Evolutionary conservation across 2,113 vertebrate genomes (phyloP).

Genomic region (Cercocebus atys): DNA sequence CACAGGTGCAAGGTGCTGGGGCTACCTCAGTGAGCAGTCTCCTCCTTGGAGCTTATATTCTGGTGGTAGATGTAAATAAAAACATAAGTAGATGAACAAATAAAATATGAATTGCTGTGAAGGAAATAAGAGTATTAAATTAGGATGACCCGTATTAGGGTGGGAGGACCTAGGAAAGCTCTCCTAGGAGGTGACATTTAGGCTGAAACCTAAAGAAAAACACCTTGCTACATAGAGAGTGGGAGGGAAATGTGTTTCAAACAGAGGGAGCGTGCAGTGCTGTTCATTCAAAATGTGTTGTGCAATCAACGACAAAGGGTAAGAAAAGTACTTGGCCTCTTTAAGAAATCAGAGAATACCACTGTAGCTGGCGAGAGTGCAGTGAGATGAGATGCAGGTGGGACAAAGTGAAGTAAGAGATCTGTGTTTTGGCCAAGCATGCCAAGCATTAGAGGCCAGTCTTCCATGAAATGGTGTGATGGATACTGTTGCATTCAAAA

Average conservation of each 20-base stretch:
- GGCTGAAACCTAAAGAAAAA: neutral
- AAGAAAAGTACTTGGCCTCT: neutral
- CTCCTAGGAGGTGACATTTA: neutral
- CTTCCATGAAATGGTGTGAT: no score
- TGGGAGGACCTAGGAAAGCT: neutral
- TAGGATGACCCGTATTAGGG: neutral
- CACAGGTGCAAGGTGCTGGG: neutral
- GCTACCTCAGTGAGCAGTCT: neutral
- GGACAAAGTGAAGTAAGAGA: neutral
- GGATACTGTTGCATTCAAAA: neutral
- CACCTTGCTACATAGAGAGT: neutral
- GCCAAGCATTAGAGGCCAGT: neutral
- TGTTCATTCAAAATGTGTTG: neutral
- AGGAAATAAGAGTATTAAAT: constrained; percentile 20
- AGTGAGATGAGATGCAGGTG: neutral
- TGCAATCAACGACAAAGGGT: neutral
- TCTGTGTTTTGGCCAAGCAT: accelerated
- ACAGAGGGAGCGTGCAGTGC: neutral
- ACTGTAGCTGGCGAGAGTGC: neutral
- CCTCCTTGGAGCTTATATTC: neutral
- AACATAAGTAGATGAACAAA: neutral
- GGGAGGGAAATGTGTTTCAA: neutral
- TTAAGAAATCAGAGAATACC: neutral
- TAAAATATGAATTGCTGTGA: neutral
- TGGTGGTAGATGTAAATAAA: neutral